Evolutionary conservation across 2,888 invertebrate species (phyloP).

Genomic region (Caenorhabditis japonica): DNA sequence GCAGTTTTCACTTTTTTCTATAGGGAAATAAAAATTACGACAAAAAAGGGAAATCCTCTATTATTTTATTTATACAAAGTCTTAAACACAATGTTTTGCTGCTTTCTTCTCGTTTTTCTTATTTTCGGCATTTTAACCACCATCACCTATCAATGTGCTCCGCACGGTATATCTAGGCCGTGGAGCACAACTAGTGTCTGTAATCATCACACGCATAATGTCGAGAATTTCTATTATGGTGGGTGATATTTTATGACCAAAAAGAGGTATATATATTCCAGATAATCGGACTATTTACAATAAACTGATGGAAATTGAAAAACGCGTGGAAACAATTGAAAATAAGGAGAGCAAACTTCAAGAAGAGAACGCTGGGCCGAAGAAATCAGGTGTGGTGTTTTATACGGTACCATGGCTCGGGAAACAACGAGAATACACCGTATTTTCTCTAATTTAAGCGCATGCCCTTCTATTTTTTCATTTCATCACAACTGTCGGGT

Average conservation of each 20-base stretch:
- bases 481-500: too few relatives aligned
- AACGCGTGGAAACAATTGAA: constrained; percentile 31
- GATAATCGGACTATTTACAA: constrained; percentile 40
- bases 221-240: constrained; percentile 23
- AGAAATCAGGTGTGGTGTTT: not conserved
- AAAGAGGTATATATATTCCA: too few relatives aligned
- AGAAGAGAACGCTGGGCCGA: not conserved
- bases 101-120: not conserved
- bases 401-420: too few relatives aligned
- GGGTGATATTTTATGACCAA: constrained; percentile 9
- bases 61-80: not conserved
- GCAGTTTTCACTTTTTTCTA: not conserved
- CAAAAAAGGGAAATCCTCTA: not conserved
- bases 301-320: constrained; percentile 25
- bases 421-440: too few relatives aligned
- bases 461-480: too few relatives aligned
- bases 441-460: too few relatives aligned
- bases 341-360: constrained; percentile 7
- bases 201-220: constrained; percentile 26
- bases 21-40: too few relatives aligned
- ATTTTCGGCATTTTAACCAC: not conserved
- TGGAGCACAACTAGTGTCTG: constrained; percentile 18
- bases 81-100: not conserved
- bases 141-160: constrained; percentile 35
- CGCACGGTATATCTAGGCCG: constrained; percentile 23